Conservation (phyloP, 2,888 invertebrate species). For the Strigamia crassipes region DNA sequence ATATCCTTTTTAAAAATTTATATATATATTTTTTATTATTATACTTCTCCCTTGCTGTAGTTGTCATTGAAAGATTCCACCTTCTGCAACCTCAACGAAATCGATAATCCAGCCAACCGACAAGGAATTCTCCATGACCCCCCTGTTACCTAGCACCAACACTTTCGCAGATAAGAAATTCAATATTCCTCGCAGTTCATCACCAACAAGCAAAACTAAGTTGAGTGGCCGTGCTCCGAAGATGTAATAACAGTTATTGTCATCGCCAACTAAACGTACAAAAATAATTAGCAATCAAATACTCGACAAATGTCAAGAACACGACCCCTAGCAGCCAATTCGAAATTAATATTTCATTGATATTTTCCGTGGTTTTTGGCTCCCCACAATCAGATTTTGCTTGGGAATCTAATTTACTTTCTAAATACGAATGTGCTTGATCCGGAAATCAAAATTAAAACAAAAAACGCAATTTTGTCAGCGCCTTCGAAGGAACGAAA, state of each 20-base stretch:
- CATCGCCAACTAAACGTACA: neutral
- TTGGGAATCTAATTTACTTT: no score
- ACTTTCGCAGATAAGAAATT: slow-evolving; percentile 28
- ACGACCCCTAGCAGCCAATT: no score
- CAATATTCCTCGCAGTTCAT: slow-evolving; percentile 34
- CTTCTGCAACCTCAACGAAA: slow-evolving; percentile 30
- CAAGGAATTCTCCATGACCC: slow-evolving; percentile 31
- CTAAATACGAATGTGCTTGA: no score
- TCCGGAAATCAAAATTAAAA: no score
- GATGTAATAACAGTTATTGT: neutral
- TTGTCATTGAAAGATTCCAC: slow-evolving; percentile 39
- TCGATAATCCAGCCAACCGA: slow-evolving; percentile 35
- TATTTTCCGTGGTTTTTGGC: no score
- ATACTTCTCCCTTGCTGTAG: slow-evolving; percentile 2
- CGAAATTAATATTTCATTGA: no score
- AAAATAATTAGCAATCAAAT: neutral
- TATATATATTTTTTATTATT: neutral
- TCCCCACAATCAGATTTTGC: no score
- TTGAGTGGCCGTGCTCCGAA: neutral
- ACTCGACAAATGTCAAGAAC: no score
- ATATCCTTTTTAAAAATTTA: no score
- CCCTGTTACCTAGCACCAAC: slow-evolving; percentile 15
- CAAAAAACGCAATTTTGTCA: no score
- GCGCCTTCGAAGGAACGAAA: no score
- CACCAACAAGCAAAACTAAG: slow-evolving; percentile 24